Base-by-base conservation (phyloP, 2,888 invertebrate species). In the Chouioia cunea region DNA sequence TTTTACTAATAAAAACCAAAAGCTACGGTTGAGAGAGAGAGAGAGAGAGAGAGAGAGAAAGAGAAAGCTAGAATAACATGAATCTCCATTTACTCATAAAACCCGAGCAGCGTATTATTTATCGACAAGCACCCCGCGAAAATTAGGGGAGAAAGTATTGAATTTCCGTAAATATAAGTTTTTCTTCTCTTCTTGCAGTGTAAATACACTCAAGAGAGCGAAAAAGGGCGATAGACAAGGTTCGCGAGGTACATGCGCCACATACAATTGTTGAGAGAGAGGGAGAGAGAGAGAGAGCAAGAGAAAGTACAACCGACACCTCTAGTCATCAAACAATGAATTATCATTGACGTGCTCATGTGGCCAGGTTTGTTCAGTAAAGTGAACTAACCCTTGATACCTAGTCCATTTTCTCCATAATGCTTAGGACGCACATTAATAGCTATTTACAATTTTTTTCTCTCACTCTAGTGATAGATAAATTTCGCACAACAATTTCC, bases 351-450 rank as follows among this genome's bases (percentile, higher is more conserved):
- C 62, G 64, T 47, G 20, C 22, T 18, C 36, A 12, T 12, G 6
- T 36, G 36, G 36, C 36, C 36, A 10, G 6, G 74, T 66, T 74
- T 72, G 74, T 76, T 69, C 69, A 70, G 76, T 75, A 76, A 76
- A 70, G 59, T 60, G 74, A 76, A 54, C 52, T 20, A 36, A 36
- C 12, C 27, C 36, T 47, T 23, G 44, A 14, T 47, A n/a, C 16
- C 20, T 44, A 22, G 36, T 20, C 53, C 46, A 46, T 46, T 36
- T 36, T 47, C 46, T 44, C 18, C 20, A 1, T 10, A 6, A 1
- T 36, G n/a, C n/a, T n/a, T n/a, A n/a, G n/a, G 36, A 36, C 36
- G 12, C 36, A 12, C 36, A 12, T 36, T 36, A 36, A 36, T 36
- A 12, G 36, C 36, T 36, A 36, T 36, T 36, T 36, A 36, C 10